These are phyloP conservation scores for Mesochorus sp. DNA, from an alignment of 2,888 invertebrate species.

Conservation along the genomic window DNA sequence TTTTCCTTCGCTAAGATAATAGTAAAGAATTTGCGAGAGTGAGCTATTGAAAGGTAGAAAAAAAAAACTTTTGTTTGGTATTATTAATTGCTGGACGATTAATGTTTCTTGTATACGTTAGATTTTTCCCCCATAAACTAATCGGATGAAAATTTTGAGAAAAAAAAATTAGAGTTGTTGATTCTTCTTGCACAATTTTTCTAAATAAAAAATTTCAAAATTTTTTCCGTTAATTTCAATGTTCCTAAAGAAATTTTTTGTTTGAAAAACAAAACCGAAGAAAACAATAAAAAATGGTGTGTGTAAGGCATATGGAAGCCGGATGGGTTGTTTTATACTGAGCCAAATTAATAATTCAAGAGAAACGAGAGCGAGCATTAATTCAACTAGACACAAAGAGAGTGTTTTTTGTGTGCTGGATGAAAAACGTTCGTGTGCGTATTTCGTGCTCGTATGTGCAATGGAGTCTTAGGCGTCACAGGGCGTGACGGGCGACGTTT, in stretches of 20 bases:
- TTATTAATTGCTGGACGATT: background rate
- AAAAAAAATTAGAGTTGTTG: no score
- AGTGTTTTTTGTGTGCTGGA: no score
- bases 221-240: no score
- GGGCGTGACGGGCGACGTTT: constrained; percentile 48
- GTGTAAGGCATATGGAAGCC: background rate
- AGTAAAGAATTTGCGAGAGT: constrained; percentile 17
- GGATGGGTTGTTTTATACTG: constrained; percentile 26
- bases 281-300: background rate
- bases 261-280: background rate
- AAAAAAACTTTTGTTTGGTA: background rate
- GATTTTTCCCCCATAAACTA: no score
- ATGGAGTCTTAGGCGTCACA: constrained; percentile 17
- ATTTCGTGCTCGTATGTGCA: background rate
- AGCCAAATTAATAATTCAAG: constrained; percentile 24
- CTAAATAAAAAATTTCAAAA: no score
- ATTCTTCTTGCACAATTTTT: no score
- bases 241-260: no score
- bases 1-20: constrained; percentile 30
- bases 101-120: background rate
- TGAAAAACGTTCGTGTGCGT: background rate
- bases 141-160: no score
- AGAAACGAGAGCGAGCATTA: background rate
- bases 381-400: constrained; percentile 4
- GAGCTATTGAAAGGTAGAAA: constrained; percentile 1